Evolutionary conservation across 2,113 vertebrate species (phyloP), one percentile per base, ranked within the genome.

Genomic region (Scortum barcoo): DNA sequence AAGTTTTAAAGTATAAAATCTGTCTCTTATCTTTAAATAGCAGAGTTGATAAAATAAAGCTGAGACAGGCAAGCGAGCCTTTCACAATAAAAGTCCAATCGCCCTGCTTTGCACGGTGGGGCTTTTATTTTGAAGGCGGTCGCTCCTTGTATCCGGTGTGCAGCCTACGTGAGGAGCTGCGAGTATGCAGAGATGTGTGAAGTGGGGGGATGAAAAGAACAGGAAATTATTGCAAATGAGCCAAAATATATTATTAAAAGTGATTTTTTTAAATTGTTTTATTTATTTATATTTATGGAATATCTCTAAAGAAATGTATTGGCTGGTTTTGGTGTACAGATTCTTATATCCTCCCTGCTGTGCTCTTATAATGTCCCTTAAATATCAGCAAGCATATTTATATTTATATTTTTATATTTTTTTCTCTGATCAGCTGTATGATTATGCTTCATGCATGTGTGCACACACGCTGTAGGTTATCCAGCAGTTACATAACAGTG

Each of bases 141-240:
- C n/a, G 0, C 2, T 19, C 1, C 1, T 0, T 7, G 3, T 3
- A 4, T 82, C 65, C n/a, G 2, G 72, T 72, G 0, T 28, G n/a
- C 20, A 1, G 91, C 28, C 57, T 93, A 93, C 91, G 87, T 93
- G 92, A 91, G 86, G 62, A 58, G 53, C 56, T 2, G 88, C 83
- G 53, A 30, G 89, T 90, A 58, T 5, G 33, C 78, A 69, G 44
- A 4, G 22, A 28, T 19, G 50, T 12, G 6, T 3, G 8, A 36
- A 12, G 4, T 19, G 54, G 0, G 1, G 48, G n/a, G n/a, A n/a
- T n/a, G n/a, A n/a, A 36, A 24, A 0, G 48, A 20, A 19, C 20
- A 26, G 0, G 19, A 11, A 3, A 20, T 20, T 0, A n/a, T 51
- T 40, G 14, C 16, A 4, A 11, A 14, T 7, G 14, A 24, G n/a